These are phyloP conservation scores for Hassar affinis DNA, from an alignment of 2,113 vertebrate species.

Conservation along the genomic window DNA sequence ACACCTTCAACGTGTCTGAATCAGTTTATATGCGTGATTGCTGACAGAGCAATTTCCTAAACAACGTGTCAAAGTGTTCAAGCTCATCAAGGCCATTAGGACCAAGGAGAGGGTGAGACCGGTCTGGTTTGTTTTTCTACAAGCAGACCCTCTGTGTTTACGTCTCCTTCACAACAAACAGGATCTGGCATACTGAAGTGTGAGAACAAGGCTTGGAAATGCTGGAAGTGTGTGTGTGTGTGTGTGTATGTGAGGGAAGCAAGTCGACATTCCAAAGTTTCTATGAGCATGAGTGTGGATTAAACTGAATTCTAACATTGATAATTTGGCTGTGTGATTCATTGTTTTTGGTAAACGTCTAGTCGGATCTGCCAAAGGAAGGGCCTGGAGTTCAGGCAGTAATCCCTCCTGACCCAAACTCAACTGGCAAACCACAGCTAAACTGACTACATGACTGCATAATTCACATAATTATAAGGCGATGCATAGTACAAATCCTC, in stretches of 20 bases:
- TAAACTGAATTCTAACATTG: slow-evolving; percentile 35
- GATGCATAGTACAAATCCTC: slow-evolving; percentile 37
- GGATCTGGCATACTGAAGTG: slow-evolving; percentile 18
- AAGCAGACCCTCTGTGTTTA: slow-evolving; percentile 44
- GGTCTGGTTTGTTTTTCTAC: slow-evolving; percentile 54
- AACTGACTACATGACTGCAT: slow-evolving; percentile 41
- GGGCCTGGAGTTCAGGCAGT: slow-evolving; percentile 24
- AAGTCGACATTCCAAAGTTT: slow-evolving; percentile 10
- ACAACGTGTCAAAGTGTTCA: slow-evolving; percentile 32
- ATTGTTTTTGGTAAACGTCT: slow-evolving; percentile 16
- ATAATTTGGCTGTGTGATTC: slow-evolving; percentile 29
- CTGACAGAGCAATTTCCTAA: slow-evolving; percentile 34
- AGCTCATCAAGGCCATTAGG: slow-evolving; percentile 24
- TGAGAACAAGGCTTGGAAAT: slow-evolving; percentile 14
- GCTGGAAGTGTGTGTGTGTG: slow-evolving; percentile 14
- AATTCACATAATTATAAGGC: slow-evolving; percentile 47
- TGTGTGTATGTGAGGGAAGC: background rate
- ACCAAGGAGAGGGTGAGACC: slow-evolving; percentile 21
- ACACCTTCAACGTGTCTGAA: background rate
- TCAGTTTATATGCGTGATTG: background rate
- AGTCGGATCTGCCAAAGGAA: slow-evolving; percentile 33
- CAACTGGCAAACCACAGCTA: slow-evolving; percentile 30
- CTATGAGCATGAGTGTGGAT: slow-evolving; percentile 2
- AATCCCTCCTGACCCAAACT: slow-evolving; percentile 32
- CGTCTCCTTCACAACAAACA: slow-evolving; percentile 47